Evolutionary conservation across 2,797 vertebrate genomes (phyloP), one percentile per base, ranked within the genome.

Genomic region (Sandelia bainsii): DNA sequence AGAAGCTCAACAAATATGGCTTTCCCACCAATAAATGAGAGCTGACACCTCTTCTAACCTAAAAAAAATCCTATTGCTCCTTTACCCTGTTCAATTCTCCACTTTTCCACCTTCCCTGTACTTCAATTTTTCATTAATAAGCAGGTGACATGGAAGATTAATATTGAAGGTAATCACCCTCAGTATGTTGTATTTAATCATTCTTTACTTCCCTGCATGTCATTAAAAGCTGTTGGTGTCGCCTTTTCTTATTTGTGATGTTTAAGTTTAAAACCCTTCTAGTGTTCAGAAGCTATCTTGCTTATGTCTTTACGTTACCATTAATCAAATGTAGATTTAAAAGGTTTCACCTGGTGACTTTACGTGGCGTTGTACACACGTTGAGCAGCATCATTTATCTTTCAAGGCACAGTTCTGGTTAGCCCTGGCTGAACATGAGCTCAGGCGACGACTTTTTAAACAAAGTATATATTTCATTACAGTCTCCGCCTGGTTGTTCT

Each of bases 111-210:
- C 6, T 45, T 73, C 23, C 17, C 34, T 57, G 45, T 40, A 27
- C 65, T 75, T 79, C 29, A 25, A 81, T 83, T 87, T 93, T 86
- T 92, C 62, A 90, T 87, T 82, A 89, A 84, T 73, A 76, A 68
- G 76, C 84, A 75, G 76, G 62, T 87, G 75, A 87, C 89, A 75
- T 67, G 71, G 79, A 77, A 85, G 87, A 91, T 90, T 86, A 91
- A 90, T 82, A 85, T 82, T 56, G 48, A 80, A 81, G 75, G 78
- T 82, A 87, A 89, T 90, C 81, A 89, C 63, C 72, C 72, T 27
- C 77, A 81, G 84, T 79, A 69, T 80, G 80, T 66, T 62, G 77
- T 69, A 72, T 87, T 93, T 85, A 88, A 88, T 92, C 77, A 87
- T 87, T 81, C 65, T 70, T 57, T 75, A 60, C 69, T 59, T 65